Conservation (phyloP, 2,113 vertebrate species). For the Bostrychus sinensis region DNA sequence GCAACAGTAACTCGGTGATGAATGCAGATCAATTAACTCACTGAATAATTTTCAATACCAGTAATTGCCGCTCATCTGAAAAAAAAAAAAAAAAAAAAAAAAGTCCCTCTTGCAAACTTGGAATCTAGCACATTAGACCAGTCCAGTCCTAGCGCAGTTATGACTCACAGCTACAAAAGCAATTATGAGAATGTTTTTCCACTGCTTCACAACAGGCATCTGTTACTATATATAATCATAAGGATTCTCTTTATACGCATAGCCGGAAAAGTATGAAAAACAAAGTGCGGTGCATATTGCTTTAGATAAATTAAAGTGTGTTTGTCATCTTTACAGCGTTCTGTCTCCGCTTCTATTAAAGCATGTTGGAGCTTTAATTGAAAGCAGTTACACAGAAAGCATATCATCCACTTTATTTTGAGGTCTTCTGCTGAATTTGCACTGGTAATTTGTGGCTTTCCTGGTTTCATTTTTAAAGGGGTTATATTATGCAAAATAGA, state of each 20-base stretch:
- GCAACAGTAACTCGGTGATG: background rate
- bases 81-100: constrained; percentile 9
- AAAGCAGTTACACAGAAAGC: too few species aligned
- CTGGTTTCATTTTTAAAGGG: too few species aligned
- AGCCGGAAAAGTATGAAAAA: background rate
- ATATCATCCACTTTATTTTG: too few species aligned
- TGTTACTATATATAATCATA: background rate
- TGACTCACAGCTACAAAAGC: constrained; percentile 5
- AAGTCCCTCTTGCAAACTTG: background rate
- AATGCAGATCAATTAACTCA: constrained; percentile 11
- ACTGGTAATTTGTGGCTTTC: too few species aligned
- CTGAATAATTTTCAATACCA: constrained; percentile 6
- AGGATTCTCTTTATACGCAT: background rate
- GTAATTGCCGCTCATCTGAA: constrained; percentile 11
- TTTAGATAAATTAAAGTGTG: background rate
- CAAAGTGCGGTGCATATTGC: background rate
- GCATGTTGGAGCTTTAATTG: background rate
- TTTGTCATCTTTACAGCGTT: background rate
- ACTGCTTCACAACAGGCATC: background rate
- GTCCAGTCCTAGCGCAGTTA: background rate
- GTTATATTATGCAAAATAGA: too few species aligned
- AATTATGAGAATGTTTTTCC: background rate
- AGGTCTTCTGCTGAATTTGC: too few species aligned
- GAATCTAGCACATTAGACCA: background rate
- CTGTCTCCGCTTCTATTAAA: background rate